Evolutionary conservation across 2,888 invertebrate species (phyloP).

Genomic region (Anagyrus pseudococci): DNA sequence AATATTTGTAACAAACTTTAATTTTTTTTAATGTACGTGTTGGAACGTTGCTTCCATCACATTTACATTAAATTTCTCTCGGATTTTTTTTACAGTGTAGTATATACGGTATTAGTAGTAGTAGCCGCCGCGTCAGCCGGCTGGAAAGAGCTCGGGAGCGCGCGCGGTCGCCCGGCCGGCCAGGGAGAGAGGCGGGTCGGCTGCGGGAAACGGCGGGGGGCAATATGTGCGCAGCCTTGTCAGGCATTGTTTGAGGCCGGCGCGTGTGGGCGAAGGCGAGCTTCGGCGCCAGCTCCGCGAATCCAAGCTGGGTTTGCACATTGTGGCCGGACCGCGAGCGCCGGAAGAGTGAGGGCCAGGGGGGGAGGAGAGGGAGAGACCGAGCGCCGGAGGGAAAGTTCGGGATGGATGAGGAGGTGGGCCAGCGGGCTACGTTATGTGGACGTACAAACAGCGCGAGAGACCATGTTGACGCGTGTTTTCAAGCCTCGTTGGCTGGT

Average conservation of each 20-base stretch:
- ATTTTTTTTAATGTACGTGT: too few species aligned
- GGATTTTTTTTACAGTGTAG: too few species aligned
- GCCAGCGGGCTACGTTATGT: conserved; percentile 58
- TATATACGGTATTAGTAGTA: too few species aligned
- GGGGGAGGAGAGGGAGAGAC: conserved; percentile 10
- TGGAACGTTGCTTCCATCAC: too few species aligned
- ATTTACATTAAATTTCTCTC: too few species aligned
- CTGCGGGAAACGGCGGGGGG: conserved; percentile 36
- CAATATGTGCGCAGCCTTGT: conserved; percentile 60
- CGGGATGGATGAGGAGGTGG: conserved; percentile 43
- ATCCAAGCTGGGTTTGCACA: too few species aligned
- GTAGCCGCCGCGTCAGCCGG: background rate
- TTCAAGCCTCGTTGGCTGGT: conserved; percentile 69
- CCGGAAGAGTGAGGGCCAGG: background rate
- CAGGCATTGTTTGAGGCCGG: conserved; percentile 56
- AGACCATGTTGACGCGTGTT: conserved; percentile 69
- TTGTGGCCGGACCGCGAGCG: background rate
- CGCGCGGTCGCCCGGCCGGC: background rate
- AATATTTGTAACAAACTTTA: too few species aligned
- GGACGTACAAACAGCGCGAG: conserved; percentile 63
- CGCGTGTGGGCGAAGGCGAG: background rate
- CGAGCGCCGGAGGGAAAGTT: conserved; percentile 39
- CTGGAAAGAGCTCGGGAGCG: too few species aligned
- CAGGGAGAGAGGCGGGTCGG: too few species aligned
- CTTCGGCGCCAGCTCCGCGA: conserved; percentile 2